These are phyloP conservation scores for Cuniculus paca DNA, from an alignment of 2,797 vertebrate genomes.

Conservation along the genomic window DNA sequence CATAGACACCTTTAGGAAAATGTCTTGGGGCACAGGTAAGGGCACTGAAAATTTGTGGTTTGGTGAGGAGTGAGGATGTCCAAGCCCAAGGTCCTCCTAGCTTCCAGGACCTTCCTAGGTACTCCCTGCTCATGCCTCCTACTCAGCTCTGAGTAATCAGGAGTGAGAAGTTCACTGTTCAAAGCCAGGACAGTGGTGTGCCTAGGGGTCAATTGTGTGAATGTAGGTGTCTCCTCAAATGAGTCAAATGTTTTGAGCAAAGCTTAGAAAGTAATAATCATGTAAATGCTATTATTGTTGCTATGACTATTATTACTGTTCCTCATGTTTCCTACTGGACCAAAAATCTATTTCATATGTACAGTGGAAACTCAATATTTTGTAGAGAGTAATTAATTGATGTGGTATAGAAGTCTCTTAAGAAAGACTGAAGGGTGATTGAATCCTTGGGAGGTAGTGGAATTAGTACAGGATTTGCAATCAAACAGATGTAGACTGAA, in stretches of 20 bases:
- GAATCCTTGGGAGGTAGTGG: not conserved
- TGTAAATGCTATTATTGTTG: not conserved
- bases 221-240: not conserved
- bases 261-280: constrained; percentile 2
- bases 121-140: not conserved
- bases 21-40: not conserved
- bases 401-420: not conserved
- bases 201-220: not conserved
- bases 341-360: not conserved
- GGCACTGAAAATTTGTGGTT: not conserved
- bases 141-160: not conserved
- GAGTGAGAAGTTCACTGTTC: not conserved
- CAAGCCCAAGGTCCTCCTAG: not conserved
- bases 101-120: not conserved
- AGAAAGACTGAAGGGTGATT: not conserved
- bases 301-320: constrained; percentile 4
- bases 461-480: not conserved
- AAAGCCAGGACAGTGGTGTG: no score
- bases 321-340: not conserved
- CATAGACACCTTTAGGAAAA: not conserved
- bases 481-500: not conserved
- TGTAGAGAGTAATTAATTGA: not conserved
- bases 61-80: not conserved
- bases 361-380: constrained; percentile 27
- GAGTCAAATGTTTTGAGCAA: not conserved